A percentile compares a stretch with the other conserved stretches of the same genome.
Evolutionary conservation across 2,113 vertebrate species (phyloP).

Genomic region (Puntigrus tetrazona): DNA sequence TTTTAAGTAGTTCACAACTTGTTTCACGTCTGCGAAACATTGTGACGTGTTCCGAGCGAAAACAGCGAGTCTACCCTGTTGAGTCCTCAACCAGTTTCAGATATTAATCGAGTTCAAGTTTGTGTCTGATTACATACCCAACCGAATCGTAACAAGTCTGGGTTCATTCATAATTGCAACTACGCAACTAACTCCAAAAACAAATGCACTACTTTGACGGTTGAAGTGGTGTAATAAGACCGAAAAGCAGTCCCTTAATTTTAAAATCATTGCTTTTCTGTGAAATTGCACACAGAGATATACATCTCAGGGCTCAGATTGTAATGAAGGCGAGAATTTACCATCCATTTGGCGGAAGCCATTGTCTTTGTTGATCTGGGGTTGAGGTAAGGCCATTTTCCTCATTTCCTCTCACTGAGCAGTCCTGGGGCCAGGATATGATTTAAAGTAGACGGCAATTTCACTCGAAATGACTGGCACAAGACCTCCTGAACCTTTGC

Average conservation of each 20-base stretch:
- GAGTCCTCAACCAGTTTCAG: too few relatives aligned
- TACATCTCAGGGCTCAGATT: not conserved
- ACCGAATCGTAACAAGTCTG: too few relatives aligned
- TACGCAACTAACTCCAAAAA: not conserved
- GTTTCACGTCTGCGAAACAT: not conserved
- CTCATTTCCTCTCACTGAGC: constrained; percentile 30
- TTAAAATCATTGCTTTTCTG: not conserved
- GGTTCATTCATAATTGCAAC: too few relatives aligned
- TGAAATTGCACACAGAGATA: not conserved
- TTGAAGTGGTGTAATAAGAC: not conserved
- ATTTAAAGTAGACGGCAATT: constrained; percentile 49
- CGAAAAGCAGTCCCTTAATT: not conserved
- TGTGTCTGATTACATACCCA: too few relatives aligned
- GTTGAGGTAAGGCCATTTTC: constrained; percentile 8
- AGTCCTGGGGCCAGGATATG: constrained; percentile 32
- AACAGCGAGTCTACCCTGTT: too few relatives aligned
- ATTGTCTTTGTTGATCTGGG: constrained; percentile 18
- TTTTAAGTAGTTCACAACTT: not conserved
- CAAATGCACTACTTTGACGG: not conserved
- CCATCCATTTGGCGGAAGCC: not conserved
- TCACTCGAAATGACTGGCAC: constrained; percentile 33
- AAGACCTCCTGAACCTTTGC: constrained; percentile 25
- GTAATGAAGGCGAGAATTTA: not conserved
- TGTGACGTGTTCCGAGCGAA: not conserved
- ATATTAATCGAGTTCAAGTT: too few relatives aligned